These are phyloP conservation scores for Darwinula stevensoni DNA, from an alignment of 2,888 invertebrate genomes.

Conservation along the genomic window DNA sequence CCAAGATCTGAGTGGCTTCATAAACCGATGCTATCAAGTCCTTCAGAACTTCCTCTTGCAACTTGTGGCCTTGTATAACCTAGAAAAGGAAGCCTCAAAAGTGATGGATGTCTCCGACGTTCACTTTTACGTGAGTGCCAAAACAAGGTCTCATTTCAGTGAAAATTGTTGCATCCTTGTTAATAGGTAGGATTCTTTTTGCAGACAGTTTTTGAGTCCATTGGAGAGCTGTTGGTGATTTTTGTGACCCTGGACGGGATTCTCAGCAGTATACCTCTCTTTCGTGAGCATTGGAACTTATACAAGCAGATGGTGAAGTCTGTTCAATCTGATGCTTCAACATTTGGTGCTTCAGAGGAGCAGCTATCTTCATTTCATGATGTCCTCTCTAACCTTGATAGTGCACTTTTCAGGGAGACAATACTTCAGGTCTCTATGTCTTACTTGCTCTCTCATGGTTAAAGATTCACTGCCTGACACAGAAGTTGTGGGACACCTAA, in stretches of 20 bases:
- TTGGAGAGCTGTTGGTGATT: constrained; percentile 20
- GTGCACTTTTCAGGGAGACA: constrained; percentile 30
- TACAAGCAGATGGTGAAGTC: constrained; percentile 43
- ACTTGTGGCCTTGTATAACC: no score
- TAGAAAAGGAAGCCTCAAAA: no score
- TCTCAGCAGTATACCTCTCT: constrained; percentile 23
- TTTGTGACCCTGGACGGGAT: constrained; percentile 33
- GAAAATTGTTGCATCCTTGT: no score
- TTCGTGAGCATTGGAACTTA: constrained; percentile 38
- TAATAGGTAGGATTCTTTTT: no score
- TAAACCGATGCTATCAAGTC: no score
- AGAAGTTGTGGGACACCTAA: no score
- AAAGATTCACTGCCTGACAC: not conserved
- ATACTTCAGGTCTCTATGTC: constrained; percentile 28
- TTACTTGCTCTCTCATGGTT: not conserved
- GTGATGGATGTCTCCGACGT: no score
- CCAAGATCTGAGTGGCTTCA: no score
- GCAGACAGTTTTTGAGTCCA: constrained; percentile 17
- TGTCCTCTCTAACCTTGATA: constrained; percentile 35
- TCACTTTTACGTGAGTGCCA: no score
- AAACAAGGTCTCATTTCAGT: no score
- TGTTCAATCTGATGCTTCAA: constrained; percentile 28
- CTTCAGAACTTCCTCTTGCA: no score
- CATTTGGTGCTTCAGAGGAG: constrained; percentile 26
- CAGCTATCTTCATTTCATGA: constrained; percentile 35